Base-by-base conservation (phyloP, 1,140 invertebrate genomes). In the Brachionus rotundiformis region DNA sequence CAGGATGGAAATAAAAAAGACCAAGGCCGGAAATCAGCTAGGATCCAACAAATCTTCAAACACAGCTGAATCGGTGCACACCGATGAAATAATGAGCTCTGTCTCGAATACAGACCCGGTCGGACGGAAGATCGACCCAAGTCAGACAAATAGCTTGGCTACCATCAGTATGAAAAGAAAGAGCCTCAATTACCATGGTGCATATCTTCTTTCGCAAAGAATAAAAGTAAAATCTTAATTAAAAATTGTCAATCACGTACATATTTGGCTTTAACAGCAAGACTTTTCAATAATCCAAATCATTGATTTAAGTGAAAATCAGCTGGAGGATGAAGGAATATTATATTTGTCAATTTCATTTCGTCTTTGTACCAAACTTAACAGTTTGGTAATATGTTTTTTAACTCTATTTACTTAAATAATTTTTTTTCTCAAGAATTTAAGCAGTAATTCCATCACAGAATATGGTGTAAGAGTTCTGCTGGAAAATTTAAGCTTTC, bases 271-370 rank as follows among this genome's bases (percentile, higher is more conserved):
- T n/a, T 79, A 5, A 31, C 0, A 79, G 76, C 49, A 39, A 59
- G 76, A 79, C 54, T 39, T 25, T 79, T 39, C 19, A 8, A 39
- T 41, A n/a, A 79, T 79, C 23, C 47, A 54, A 23, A 19, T 23
- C 0, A 63, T 79, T 23, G 76, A 79, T 27, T 11, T 79, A 8
- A 79, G 76, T 54, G 47, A 63, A 16, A 79, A 79, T 41, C 29
- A 63, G n/a, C 27, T 79, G 11, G 76, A 79, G 31, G 76, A 79
- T 59, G 76, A 79, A 41, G 76, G 76, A 23, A 33, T 79, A 6
- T 23, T 63, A n/a, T 79, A 79, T 16, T 25, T 79, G 16, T 54
- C 76, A 13, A 59, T 79, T 16, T 19, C 76, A 27, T 33, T 79
- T 1, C 19, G 59, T 23, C 6, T 63, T 5, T 79, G 76, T 27